Evolutionary conservation across 2,113 vertebrate species (phyloP).

Genomic region (Notothenia rossii): DNA sequence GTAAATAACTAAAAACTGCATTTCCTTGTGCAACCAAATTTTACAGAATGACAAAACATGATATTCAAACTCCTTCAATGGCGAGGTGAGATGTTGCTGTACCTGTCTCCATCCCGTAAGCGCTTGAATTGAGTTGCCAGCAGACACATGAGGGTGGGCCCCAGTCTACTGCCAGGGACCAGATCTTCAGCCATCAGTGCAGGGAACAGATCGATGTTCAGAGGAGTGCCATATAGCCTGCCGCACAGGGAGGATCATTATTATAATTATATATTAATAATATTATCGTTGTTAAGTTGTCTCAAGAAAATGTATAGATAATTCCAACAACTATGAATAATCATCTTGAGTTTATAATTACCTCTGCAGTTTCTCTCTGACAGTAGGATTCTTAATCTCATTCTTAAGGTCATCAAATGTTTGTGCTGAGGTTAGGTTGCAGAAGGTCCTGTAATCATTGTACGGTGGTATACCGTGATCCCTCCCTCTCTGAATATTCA

Average conservation of each 20-base stretch:
- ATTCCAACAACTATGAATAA: neutral
- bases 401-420: slow-evolving; percentile 94
- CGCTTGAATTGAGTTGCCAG: slow-evolving; percentile 92
- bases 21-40: no score
- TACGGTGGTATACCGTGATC: slow-evolving; percentile 98
- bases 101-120: slow-evolving; percentile 96
- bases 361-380: slow-evolving; percentile 94
- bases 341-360: slow-evolving; percentile 66
- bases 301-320: neutral
- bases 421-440: slow-evolving; percentile 93
- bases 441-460: slow-evolving; percentile 96
- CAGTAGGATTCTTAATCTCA: slow-evolving; percentile 92
- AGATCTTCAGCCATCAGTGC: slow-evolving; percentile 97
- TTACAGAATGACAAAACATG: no score
- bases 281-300: neutral
- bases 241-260: neutral
- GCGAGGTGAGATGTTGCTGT: slow-evolving; percentile 1
- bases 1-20: no score
- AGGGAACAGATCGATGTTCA: slow-evolving; percentile 96
- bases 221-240: slow-evolving; percentile 94
- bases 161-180: slow-evolving; percentile 93
- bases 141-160: slow-evolving; percentile 95
- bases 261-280: no score
- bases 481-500: slow-evolving; percentile 96
- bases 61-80: neutral